These are phyloP conservation scores for Falcaria lacertinaria DNA, from an alignment of 2,888 invertebrate species.

Conservation along the genomic window DNA sequence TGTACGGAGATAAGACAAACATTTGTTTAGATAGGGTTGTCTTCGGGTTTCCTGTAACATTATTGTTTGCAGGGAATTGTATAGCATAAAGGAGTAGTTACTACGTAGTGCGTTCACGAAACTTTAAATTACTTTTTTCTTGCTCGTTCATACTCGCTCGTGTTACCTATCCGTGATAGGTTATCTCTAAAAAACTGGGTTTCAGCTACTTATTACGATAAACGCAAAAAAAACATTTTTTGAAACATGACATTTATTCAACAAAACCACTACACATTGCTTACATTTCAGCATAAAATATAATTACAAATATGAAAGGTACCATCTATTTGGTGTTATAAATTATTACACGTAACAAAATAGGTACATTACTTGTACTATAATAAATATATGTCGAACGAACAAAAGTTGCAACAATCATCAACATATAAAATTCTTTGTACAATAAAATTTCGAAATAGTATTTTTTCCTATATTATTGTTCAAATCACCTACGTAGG, in stretches of 20 bases:
- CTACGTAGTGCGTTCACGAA: too few species aligned
- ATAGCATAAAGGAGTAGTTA: too few species aligned
- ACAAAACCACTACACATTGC: conserved; percentile 73
- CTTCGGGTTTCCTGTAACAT: too few species aligned
- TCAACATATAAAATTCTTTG: conserved; percentile 35
- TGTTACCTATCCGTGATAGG: too few species aligned
- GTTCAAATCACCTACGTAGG: conserved; percentile 55
- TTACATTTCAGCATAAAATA: conserved; percentile 60
- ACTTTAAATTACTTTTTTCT: too few species aligned
- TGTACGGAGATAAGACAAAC: too few species aligned
- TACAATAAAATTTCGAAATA: conserved; percentile 41
- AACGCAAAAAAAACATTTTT: conserved; percentile 22
- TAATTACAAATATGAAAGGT: conserved; percentile 63
- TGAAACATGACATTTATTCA: conserved; percentile 77
- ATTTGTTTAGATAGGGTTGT: too few species aligned
- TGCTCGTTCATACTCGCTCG: too few species aligned
- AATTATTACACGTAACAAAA: conserved; percentile 62
- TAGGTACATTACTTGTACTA: conserved; percentile 30
- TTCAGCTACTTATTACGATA: too few species aligned
- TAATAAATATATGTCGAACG: conserved; percentile 36
- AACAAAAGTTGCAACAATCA: conserved; percentile 35
- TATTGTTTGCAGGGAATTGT: too few species aligned
- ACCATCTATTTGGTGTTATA: conserved; percentile 67
- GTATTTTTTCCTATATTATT: conserved; percentile 38
- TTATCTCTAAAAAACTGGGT: too few species aligned